Conservation (phyloP, 2,113 vertebrate species). For the Conger conger region DNA sequence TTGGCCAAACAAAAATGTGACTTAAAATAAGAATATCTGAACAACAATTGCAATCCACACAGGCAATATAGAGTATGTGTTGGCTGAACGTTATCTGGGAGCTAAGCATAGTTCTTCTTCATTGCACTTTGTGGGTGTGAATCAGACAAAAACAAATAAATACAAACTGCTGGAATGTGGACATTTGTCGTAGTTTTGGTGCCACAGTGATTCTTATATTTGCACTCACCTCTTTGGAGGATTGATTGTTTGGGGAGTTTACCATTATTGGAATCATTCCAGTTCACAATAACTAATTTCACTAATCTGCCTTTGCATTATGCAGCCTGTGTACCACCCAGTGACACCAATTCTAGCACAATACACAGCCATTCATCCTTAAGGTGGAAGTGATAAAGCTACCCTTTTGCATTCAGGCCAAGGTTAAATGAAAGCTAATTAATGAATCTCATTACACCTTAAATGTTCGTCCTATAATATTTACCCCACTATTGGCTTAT, state of each 20-base stretch:
- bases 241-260: background rate
- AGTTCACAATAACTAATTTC: constrained; percentile 11
- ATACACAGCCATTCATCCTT: constrained; percentile 8
- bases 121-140: too few species aligned
- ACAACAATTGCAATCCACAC: too few species aligned
- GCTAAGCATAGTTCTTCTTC: too few species aligned
- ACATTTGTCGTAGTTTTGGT: background rate
- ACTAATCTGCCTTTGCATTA: constrained; percentile 4
- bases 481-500: constrained; percentile 59
- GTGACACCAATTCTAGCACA: background rate
- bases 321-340: background rate
- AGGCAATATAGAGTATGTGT: too few species aligned
- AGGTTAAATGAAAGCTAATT: constrained; percentile 67
- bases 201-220: background rate
- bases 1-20: too few species aligned
- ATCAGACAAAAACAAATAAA: background rate
- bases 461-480: constrained; percentile 56
- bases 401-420: constrained; percentile 29
- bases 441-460: constrained; percentile 69
- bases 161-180: background rate
- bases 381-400: constrained; percentile 19
- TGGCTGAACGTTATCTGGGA: too few species aligned
- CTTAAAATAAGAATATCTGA: too few species aligned
- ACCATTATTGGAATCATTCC: background rate
- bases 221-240: background rate